Base-by-base conservation (phyloP, 2,113 vertebrate species). In the Upupa epops region DNA sequence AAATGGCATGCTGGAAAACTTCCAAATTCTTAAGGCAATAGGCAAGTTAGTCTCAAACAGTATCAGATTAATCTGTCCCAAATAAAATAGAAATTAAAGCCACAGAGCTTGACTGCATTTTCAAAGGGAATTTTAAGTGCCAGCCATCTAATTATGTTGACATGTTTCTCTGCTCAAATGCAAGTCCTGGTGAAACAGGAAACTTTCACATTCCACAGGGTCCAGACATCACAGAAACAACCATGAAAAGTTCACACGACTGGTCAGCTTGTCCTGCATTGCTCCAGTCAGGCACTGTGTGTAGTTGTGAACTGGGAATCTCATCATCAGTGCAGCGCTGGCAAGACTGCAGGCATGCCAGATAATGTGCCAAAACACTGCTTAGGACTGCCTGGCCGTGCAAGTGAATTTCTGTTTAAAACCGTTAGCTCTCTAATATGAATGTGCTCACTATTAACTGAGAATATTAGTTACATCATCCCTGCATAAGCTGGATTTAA, bases 181-280 rank as follows among this genome's bases (percentile, higher is more conserved):
- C 90, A 93, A 97, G 74, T 93, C 75, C 79, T 92, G 92, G 95
- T 92, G 92, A 97, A 97, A 97, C 55, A 90, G 90, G 93, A 97
- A 93, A 91, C 59, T 73, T 76, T 76, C 29, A 59, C 85, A 90
- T 96, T 94, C 77, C 21, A 68, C 24, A 66, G 93, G 78, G 78
- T 49, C 92, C 91, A 95, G 96, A 97, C 94, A 86, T 74, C 89
- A 71, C 46, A 92, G 90, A 94, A 96, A 92, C 76, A 78, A 79
- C 72, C 8, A 0, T 76, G 89, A 77, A 90, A 79, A 64, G 84
- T 96, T 97, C 91, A 82, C 68, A 56, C 2, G 0, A 15, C 64
- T 86, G 91, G 83, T 96, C 97, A 94, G 8, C 31, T 93, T 3
- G 2, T 74, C 84, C 66, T 22, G 37, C 90, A 24, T 32, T 69